phyloP scores from a whole-genome alignment of 2,888 invertebrate genomes.

The Geotrupes spiniger region DNA sequence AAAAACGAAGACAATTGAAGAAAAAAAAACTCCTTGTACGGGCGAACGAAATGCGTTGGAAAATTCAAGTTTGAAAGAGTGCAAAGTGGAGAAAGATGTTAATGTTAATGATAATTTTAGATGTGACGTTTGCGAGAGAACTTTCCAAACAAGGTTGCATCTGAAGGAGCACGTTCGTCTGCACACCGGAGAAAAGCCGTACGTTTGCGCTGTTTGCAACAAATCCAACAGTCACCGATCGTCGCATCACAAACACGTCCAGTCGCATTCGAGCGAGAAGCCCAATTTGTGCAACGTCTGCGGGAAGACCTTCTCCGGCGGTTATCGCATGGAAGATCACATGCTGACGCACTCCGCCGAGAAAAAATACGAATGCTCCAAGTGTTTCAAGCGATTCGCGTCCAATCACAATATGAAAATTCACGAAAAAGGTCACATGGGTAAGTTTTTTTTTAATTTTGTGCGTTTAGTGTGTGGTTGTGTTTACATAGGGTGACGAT shows the following conservation, averaged over 20 bases:
- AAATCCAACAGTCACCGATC: slow-evolving; percentile 28
- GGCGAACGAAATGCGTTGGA: slow-evolving; percentile 8
- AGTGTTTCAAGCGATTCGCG: slow-evolving; percentile 33
- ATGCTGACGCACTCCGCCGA: slow-evolving; percentile 33
- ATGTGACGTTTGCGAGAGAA: slow-evolving; percentile 28
- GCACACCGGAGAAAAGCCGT: slow-evolving; percentile 25
- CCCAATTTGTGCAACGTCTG: slow-evolving; percentile 34
- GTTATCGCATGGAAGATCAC: slow-evolving; percentile 34
- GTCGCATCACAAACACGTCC: slow-evolving; percentile 29
- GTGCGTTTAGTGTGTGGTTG: no score
- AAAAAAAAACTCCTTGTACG: no score
- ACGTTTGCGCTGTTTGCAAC: slow-evolving; percentile 30
- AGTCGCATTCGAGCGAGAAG: slow-evolving; percentile 30
- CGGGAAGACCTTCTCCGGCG: slow-evolving; percentile 33
- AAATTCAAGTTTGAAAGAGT: slow-evolving; percentile 14
- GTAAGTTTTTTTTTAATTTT: slow-evolving; percentile 16
- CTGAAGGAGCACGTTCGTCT: slow-evolving; percentile 26
- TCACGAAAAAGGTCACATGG: slow-evolving; percentile 34
- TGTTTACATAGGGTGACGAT: no score
- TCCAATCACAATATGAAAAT: slow-evolving; percentile 34
- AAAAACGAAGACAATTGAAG: no score
- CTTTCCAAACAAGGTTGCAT: slow-evolving; percentile 24
- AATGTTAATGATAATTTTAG: slow-evolving; percentile 16
- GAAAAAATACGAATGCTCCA: slow-evolving; percentile 31
- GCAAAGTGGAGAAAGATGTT: background rate